phyloP scores from a whole-genome alignment of 2,888 invertebrate species.

The Taphrorychus bicolor region DNA sequence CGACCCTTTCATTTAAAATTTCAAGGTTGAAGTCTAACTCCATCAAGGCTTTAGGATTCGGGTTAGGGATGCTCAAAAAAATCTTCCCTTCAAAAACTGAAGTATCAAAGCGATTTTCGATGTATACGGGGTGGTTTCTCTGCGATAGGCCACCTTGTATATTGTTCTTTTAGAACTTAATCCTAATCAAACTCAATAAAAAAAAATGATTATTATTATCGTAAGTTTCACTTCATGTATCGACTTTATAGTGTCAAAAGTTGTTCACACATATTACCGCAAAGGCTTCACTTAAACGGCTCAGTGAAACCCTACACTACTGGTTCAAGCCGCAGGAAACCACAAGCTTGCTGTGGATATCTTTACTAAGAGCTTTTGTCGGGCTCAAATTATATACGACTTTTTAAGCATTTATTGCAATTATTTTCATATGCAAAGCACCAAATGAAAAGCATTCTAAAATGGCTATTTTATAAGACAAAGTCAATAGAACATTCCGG shows the following conservation, averaged over 20 bases:
- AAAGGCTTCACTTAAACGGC: background rate
- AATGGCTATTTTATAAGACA: background rate
- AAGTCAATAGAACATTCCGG: background rate
- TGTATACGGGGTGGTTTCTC: no score
- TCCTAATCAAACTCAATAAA: no score
- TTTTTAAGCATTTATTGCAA: background rate
- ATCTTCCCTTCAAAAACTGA: no score
- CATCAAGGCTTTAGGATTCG: no score
- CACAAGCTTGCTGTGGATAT: background rate
- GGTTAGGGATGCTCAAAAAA: no score
- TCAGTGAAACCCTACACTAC: background rate
- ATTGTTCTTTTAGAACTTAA: no score
- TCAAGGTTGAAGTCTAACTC: no score
- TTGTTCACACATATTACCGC: background rate
- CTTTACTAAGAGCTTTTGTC: background rate
- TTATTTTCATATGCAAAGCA: background rate
- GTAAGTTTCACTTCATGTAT: no score
- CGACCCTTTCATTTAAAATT: no score
- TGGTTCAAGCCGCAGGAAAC: background rate
- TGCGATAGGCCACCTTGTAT: no score
- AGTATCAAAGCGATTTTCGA: no score
- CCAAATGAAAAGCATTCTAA: background rate
- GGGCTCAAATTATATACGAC: background rate
- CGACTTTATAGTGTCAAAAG: background rate
- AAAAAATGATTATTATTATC: no score